phyloP scores from a whole-genome alignment of 2,113 vertebrate species.

The Perca schrenkii region DNA sequence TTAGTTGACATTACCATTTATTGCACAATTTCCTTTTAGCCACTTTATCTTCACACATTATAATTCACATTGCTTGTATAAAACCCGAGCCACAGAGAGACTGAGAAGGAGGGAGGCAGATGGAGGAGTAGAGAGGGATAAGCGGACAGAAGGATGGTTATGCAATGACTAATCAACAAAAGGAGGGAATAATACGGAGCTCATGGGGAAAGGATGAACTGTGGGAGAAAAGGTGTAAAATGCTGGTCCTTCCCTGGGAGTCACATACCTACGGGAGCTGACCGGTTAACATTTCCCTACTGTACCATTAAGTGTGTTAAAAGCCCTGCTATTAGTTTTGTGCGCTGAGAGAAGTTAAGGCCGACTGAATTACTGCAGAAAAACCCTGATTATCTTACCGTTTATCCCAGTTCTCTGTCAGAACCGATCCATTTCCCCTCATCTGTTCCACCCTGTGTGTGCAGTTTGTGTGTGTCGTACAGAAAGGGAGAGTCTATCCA shows the following conservation, averaged over 20 bases:
- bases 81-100: not conserved
- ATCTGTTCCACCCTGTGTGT: slow-evolving; percentile 8
- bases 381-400: slow-evolving; percentile 50
- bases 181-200: not conserved
- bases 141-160: not conserved
- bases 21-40: not conserved
- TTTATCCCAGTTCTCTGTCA: slow-evolving; percentile 39
- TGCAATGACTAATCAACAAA: not conserved
- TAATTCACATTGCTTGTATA: not conserved
- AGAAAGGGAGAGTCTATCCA: not conserved
- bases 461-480: not conserved
- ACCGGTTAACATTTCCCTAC: slow-evolving; percentile 12
- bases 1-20: not conserved
- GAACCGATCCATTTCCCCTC: slow-evolving; percentile 34
- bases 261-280: not conserved
- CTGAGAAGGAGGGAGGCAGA: not conserved
- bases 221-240: slow-evolving; percentile 5
- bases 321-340: slow-evolving; percentile 27
- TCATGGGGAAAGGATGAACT: not conserved
- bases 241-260: not conserved
- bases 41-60: not conserved
- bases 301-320: not conserved
- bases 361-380: slow-evolving; percentile 27
- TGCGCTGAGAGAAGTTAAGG: not conserved
- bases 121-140: not conserved